Base-by-base conservation (phyloP, 2,113 vertebrate species). In the Phylloscopus whistleri region DNA sequence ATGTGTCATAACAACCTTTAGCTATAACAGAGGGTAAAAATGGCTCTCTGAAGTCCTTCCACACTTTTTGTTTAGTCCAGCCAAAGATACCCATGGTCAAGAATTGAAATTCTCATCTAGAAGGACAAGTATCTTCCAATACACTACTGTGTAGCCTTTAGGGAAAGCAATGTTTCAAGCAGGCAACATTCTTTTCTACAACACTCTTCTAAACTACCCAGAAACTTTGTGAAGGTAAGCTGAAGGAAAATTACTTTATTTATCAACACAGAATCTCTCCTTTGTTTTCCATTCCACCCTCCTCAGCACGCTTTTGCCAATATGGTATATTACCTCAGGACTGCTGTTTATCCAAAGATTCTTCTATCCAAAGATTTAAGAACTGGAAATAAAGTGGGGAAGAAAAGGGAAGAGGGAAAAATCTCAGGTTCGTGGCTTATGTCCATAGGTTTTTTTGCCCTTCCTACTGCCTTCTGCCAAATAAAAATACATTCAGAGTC, bases 391-490 rank as follows among this genome's bases (percentile, higher is more conserved):
- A 75, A 80, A 73, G 64, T 2, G 9, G n/a, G 21, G 9, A 68
- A 69, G 27, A 39, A 80, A 43, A 21, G 3, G 15, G 3, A 87
- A 11, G 7, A 76, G 16, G 18, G 27, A 37, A 62, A 84, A 87
- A 51, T 43, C 46, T 78, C 59, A 74, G 7, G 28, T 79, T 87
- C 8, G 3, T 41, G 11, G 33, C 33, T 79, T 74, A 76, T 43
- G 46, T 68, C 87, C 89, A 67, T 56, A 59, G 60, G 56, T 56
- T 69, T 51, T 84, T 87, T 10, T 1, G 1, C 14, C 7, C 43
- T 46, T 91, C 46, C 56, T 91, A 55, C 63, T 84, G 87, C 62
- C 69, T 96, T 96, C 77, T 96, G 79, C 75, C 92, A 94, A 90
- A 93, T 46, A 66, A 81, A 68, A 72, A 87, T 37, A 85, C 33